phyloP scores from a whole-genome alignment of 2,113 vertebrate species.

The Entelurus aequoreus region DNA sequence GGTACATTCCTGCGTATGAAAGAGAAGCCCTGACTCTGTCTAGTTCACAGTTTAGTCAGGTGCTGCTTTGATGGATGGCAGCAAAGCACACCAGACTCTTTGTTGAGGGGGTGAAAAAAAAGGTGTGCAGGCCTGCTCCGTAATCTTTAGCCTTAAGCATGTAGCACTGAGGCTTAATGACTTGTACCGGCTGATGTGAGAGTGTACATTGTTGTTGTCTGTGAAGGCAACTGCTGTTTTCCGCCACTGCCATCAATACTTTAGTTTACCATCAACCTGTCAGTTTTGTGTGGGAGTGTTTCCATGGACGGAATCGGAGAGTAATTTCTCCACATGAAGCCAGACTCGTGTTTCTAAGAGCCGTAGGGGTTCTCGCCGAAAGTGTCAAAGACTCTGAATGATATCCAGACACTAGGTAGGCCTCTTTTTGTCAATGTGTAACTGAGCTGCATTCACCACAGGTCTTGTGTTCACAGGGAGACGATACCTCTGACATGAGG shows the following conservation, averaged over 20 bases:
- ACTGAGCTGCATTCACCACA: constrained; percentile 27
- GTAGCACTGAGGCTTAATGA: constrained; percentile 34
- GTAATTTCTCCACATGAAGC: constrained; percentile 18
- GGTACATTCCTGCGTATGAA: constrained; percentile 34
- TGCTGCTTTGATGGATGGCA: constrained; percentile 31
- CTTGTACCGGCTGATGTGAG: constrained; percentile 22
- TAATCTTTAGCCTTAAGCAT: constrained; percentile 24
- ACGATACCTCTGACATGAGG: constrained; percentile 32
- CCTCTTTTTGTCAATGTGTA: constrained; percentile 44
- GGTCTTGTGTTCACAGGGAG: constrained; percentile 33
- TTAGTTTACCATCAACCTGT: neutral
- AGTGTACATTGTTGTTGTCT: constrained; percentile 8
- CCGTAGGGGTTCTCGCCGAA: constrained; percentile 21
- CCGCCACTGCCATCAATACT: neutral
- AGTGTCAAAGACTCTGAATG: constrained; percentile 45
- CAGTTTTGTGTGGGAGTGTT: neutral
- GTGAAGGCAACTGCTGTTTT: neutral
- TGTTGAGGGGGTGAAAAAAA: constrained; percentile 11
- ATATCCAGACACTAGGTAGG: constrained; percentile 25
- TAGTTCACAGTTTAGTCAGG: constrained; percentile 39
- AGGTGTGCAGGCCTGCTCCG: constrained; percentile 9
- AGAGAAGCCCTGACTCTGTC: constrained; percentile 35
- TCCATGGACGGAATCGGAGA: constrained; percentile 6
- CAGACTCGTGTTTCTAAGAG: constrained; percentile 36
- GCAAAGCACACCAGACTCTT: constrained; percentile 23